A percentile compares a stretch with the other conserved stretches of the same genome.
Evolutionary conservation across 2,113 vertebrate species (phyloP).

Genomic region (Emberiza fucata): DNA sequence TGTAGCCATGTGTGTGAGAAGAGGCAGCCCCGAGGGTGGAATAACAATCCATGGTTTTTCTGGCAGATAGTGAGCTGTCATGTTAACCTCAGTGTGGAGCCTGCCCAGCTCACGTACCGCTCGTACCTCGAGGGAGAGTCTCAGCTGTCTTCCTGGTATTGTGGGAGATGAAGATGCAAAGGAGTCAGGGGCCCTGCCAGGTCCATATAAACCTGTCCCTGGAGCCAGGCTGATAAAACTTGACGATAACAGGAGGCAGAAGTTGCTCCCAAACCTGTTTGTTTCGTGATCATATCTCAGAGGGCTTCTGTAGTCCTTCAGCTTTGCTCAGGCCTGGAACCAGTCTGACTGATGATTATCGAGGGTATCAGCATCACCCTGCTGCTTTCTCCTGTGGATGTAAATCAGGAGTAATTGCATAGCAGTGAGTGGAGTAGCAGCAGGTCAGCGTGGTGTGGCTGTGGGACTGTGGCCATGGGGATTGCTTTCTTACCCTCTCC

Average conservation of each 20-base stretch:
- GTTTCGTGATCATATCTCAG: not conserved
- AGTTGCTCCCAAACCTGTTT: slow-evolving; percentile 33
- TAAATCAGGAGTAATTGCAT: slow-evolving; percentile 24
- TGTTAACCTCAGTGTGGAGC: not conserved
- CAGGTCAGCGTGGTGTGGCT: not conserved
- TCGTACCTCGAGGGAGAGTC: not conserved
- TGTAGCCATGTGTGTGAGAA: not conserved
- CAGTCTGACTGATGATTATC: not conserved
- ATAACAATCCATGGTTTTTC: not conserved
- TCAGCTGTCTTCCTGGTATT: not conserved
- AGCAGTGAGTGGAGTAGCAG: not conserved
- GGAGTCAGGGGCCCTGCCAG: not conserved
- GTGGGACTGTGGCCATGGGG: not conserved
- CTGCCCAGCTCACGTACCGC: not conserved
- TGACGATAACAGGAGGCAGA: not conserved
- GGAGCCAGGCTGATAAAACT: slow-evolving; percentile 12
- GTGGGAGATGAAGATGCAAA: not conserved
- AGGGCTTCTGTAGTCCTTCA: not conserved
- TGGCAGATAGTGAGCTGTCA: not conserved
- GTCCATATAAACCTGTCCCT: not conserved
- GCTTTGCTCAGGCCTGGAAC: slow-evolving; percentile 1
- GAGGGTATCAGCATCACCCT: not conserved
- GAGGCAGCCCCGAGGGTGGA: not conserved
- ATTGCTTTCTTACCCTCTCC: not conserved
- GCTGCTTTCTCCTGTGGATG: slow-evolving; percentile 17